phyloP scores from a whole-genome alignment of 2,888 invertebrate species.

The Tetramorium bicarinatum region DNA sequence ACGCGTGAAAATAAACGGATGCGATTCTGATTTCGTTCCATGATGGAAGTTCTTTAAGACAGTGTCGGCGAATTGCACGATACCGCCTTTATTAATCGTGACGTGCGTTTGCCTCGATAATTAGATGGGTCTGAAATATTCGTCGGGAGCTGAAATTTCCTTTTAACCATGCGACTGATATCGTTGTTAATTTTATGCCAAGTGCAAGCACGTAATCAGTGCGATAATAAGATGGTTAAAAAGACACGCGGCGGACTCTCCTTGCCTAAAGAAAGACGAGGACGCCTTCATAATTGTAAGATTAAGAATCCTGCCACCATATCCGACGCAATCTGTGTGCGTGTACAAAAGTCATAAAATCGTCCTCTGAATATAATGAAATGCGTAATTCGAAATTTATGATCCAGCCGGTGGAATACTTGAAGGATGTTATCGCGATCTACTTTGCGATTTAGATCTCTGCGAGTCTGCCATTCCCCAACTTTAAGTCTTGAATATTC shows the following conservation, averaged over 20 bases:
- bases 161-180: neutral
- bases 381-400: conserved; percentile 13
- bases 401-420: neutral
- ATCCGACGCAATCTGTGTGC: neutral
- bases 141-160: neutral
- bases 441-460: conserved; percentile 20
- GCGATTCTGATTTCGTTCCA: neutral
- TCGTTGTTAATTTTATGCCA: conserved; percentile 27
- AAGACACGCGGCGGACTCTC: neutral
- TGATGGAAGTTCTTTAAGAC: neutral
- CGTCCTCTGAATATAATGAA: conserved; percentile 17
- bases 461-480: neutral
- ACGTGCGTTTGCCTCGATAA: neutral
- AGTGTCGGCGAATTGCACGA: neutral
- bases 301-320: neutral
- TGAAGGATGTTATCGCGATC: conserved; percentile 14
- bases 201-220: neutral
- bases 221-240: conserved; percentile 30
- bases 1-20: conserved; percentile 2
- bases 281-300: conserved; percentile 3
- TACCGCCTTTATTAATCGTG: conserved; percentile 11
- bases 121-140: neutral
- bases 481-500: neutral
- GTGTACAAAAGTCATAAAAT: conserved; percentile 18
- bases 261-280: conserved; percentile 5